phyloP scores from a whole-genome alignment of 2,113 vertebrate genomes.

The Triplophysa dalaica region DNA sequence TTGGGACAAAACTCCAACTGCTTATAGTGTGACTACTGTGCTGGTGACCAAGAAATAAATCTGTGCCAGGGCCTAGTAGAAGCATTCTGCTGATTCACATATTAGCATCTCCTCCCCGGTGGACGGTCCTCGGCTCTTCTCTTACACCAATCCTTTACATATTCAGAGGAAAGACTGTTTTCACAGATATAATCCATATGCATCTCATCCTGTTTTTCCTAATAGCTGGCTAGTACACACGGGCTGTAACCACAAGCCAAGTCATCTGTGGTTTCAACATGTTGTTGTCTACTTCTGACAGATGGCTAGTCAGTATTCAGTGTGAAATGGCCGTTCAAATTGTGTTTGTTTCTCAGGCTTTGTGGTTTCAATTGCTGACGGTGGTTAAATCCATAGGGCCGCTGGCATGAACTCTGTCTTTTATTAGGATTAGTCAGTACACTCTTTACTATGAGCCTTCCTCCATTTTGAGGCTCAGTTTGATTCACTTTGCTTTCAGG shows the following conservation, averaged over 20 bases:
- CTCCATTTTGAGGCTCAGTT: not conserved
- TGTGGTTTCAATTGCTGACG: slow-evolving; percentile 42
- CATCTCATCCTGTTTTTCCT: slow-evolving; percentile 52
- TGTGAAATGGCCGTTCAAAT: slow-evolving; percentile 50
- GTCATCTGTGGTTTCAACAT: slow-evolving; percentile 54
- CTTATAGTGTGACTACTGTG: slow-evolving; percentile 33
- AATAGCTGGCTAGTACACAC: slow-evolving; percentile 49
- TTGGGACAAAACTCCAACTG: slow-evolving; percentile 23
- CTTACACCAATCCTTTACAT: not conserved
- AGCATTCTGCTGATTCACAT: slow-evolving; percentile 47
- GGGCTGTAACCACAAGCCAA: slow-evolving; percentile 44
- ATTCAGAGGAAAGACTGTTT: slow-evolving; percentile 32
- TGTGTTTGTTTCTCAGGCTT: slow-evolving; percentile 53
- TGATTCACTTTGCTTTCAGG: not conserved
- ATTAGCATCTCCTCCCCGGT: slow-evolving; percentile 34
- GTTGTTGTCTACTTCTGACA: slow-evolving; percentile 54
- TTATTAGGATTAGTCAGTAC: not conserved
- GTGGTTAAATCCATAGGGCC: slow-evolving; percentile 30
- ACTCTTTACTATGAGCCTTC: not conserved
- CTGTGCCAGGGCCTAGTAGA: slow-evolving; percentile 40
- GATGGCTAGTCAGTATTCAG: slow-evolving; percentile 57
- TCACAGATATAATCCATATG: slow-evolving; percentile 52
- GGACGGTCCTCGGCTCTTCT: not conserved
- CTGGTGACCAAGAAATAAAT: slow-evolving; percentile 50
- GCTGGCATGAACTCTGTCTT: slow-evolving; percentile 10